phyloP scores from a whole-genome alignment of 2,113 vertebrate genomes.

The Xiphias gladius region DNA sequence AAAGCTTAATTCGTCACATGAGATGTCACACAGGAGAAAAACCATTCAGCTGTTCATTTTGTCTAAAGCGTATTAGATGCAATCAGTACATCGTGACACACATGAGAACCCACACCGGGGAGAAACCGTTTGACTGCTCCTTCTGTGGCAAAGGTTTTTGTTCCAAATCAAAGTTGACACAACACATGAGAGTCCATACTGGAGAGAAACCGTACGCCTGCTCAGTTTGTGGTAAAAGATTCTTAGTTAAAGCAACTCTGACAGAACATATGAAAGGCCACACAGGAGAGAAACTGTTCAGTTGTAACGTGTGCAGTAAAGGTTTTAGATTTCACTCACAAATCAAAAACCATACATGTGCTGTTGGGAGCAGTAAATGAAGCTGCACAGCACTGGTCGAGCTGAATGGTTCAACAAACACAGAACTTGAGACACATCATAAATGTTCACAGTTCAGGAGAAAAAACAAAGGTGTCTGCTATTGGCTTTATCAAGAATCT shows the following conservation, averaged over 20 bases:
- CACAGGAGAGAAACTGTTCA: not conserved
- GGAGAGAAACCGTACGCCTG: not conserved
- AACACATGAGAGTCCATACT: constrained; percentile 1
- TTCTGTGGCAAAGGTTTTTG: not conserved
- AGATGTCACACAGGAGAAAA: constrained; percentile 48
- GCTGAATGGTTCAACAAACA: no score
- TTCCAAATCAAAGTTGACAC: not conserved
- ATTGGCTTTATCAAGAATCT: no score
- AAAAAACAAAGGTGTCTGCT: no score
- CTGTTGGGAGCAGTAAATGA: no score
- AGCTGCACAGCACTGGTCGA: no score
- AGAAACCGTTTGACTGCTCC: not conserved
- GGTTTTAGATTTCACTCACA: no score
- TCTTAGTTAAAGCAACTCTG: constrained; percentile 1
- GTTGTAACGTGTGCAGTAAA: no score
- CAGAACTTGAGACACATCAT: no score
- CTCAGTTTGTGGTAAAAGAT: constrained; percentile 14
- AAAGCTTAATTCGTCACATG: constrained; percentile 36
- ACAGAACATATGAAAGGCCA: constrained; percentile 27
- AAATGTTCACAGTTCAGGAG: no score
- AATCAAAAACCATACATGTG: no score
- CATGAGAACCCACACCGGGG: not conserved
- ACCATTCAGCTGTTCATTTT: constrained; percentile 23
- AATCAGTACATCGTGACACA: not conserved
- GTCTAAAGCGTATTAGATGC: not conserved